These are phyloP conservation scores for Phrynocephalus guinanensis DNA, from an alignment of 2,797 vertebrate genomes.

Conservation along the genomic window DNA sequence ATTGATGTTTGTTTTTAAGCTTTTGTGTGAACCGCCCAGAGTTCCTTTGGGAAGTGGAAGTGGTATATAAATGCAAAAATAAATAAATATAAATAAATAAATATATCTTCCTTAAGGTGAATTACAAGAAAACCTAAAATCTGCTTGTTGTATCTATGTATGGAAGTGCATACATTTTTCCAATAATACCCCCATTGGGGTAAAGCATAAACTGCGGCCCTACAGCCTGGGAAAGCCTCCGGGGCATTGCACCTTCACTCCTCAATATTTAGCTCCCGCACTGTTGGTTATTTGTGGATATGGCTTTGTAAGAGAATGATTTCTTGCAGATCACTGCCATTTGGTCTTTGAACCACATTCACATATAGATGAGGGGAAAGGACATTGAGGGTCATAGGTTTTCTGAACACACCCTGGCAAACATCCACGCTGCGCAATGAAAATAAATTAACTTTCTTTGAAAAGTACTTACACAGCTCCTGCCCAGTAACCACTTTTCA, in stretches of 20 bases:
- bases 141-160: too few relatives aligned
- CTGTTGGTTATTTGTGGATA: neutral
- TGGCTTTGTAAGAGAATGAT: neutral
- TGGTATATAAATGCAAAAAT: too few relatives aligned
- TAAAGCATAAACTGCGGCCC: neutral
- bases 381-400: neutral
- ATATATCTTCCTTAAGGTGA: too few relatives aligned
- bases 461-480: constrained; percentile 52
- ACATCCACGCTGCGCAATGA: rapidly evolving
- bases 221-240: neutral
- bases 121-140: neutral
- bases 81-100: too few relatives aligned
- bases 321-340: neutral
- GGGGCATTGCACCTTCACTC: neutral
- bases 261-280: neutral
- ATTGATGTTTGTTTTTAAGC: too few relatives aligned
- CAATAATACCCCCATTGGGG: neutral
- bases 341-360: neutral
- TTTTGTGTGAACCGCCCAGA: too few relatives aligned
- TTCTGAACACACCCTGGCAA: neutral
- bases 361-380: neutral
- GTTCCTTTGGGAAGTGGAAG: too few relatives aligned
- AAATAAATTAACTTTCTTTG: constrained; percentile 36
- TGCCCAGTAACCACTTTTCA: constrained; percentile 56
- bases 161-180: too few relatives aligned